Conservation (phyloP, 2,888 invertebrate genomes). For the Cryptocephalus moraei region DNA sequence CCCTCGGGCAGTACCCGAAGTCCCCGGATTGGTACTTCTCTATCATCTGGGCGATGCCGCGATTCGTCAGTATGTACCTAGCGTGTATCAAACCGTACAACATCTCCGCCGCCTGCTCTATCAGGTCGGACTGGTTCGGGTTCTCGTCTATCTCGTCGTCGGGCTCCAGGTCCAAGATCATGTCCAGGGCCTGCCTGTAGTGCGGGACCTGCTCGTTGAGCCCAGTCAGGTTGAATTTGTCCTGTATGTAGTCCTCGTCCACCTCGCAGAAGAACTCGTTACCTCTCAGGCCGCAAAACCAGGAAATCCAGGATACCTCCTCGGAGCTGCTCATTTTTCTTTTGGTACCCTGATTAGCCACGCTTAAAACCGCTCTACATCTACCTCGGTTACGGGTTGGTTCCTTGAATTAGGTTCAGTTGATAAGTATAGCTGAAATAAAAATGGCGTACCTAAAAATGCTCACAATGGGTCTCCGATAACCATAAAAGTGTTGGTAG, state of each 20-base stretch:
- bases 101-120: slow-evolving; percentile 99
- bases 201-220: slow-evolving; percentile 99
- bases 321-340: slow-evolving; percentile 99
- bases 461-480: too few species aligned
- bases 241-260: slow-evolving; percentile 99
- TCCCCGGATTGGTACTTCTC: slow-evolving; percentile 99
- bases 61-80: slow-evolving; percentile 96
- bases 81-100: slow-evolving; percentile 98
- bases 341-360: slow-evolving; percentile 82
- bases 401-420: too few species aligned
- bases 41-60: slow-evolving; percentile 98
- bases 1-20: slow-evolving; percentile 96
- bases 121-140: slow-evolving; percentile 95
- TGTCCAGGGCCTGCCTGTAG: slow-evolving; percentile 92
- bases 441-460: too few species aligned
- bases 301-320: slow-evolving; percentile 99
- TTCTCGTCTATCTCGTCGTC: slow-evolving; percentile 99
- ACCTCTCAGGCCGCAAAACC: slow-evolving; percentile 98
- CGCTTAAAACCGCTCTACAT: slow-evolving; percentile 45
- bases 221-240: slow-evolving; percentile 99
- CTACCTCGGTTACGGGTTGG: too few species aligned
- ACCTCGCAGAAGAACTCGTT: slow-evolving; percentile 99
- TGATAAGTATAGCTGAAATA: too few species aligned
- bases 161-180: slow-evolving; percentile 98
- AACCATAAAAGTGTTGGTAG: too few species aligned